Evolutionary conservation across 2,113 vertebrate species (phyloP), one percentile per base, ranked within the genome.

Genomic region (Gracilinanus agilis): DNA sequence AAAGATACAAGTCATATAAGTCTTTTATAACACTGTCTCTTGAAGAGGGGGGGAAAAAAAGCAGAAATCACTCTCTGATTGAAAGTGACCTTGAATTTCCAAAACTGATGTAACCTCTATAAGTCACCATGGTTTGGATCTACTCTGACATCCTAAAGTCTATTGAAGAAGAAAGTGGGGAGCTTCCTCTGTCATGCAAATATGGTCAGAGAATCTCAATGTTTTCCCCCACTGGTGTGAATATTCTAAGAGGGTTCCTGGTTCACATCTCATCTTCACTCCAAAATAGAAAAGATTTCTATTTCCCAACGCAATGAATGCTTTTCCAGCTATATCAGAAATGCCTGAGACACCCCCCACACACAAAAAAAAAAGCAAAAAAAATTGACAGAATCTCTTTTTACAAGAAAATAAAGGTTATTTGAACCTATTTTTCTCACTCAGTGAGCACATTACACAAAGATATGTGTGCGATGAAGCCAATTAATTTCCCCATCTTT

Each of bases 401-500:
- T 67, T 94, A 83, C 5, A 44, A 44, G 34, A 95, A 94, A 96
- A 49, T 58, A 94, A 96, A 44, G 58, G 93, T 56, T 90, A 13
- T 92, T 93, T 92, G 27, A 49, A 49, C 49, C 49, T 49, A 49
- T 49, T 49, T 49, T 49, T 49, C 49, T 49, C 49, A 49, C 49
- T 49, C 49, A 49, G 49, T 49, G 49, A 49, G 49, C 49, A 49
- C 49, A 49, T 49, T 49, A 49, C 49, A 49, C 61, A 56, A 27
- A 96, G 53, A 55, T 94, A 96, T 95, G 91, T 54, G 44, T 75
- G 29, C 53, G 44, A 88, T 89, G 29, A 97, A 95, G 93, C 75
- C 54, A 94, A 95, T 92, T 93, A 90, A 91, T 56, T 92, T 53
- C 93, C 44, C 92, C 96, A 94, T n/a, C 92, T 96, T 92, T 95